A percentile compares a stretch with the other conserved stretches of the same genome.
Conservation (phyloP, 2,113 vertebrate genomes). For the Galbula dea region DNA sequence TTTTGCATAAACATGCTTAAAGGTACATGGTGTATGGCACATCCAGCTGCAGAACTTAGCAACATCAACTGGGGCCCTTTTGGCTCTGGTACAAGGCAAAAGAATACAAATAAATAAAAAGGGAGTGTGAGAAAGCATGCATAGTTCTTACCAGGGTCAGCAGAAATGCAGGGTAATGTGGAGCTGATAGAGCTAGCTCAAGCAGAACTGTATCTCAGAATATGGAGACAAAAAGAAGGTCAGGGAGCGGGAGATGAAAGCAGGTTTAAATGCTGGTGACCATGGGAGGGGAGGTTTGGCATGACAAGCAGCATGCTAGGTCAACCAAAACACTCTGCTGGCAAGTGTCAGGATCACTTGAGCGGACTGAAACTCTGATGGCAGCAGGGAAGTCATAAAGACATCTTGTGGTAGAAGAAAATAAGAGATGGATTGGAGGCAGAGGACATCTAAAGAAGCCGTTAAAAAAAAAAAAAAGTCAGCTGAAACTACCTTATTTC, state of each 20-base stretch:
- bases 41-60: background rate
- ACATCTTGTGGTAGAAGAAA: background rate
- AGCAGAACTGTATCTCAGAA: background rate
- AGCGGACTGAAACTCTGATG: background rate
- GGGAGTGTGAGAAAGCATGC: background rate
- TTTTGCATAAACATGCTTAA: background rate
- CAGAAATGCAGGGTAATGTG: background rate
- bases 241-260: background rate
- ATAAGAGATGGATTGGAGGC: background rate
- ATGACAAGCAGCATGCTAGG: background rate
- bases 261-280: background rate
- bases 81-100: constrained; percentile 4
- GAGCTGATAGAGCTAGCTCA: background rate
- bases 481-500: background rate
- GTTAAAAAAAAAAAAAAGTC: no score
- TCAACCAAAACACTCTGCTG: background rate
- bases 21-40: background rate
- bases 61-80: background rate
- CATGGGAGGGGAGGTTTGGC: background rate
- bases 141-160: constrained; percentile 4
- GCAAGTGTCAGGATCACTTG: background rate
- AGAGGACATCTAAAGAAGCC: background rate
- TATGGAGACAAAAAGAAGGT: background rate
- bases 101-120: background rate
- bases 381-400: background rate